phyloP scores from a whole-genome alignment of 2,797 vertebrate species.

The Catharus ustulatus region DNA sequence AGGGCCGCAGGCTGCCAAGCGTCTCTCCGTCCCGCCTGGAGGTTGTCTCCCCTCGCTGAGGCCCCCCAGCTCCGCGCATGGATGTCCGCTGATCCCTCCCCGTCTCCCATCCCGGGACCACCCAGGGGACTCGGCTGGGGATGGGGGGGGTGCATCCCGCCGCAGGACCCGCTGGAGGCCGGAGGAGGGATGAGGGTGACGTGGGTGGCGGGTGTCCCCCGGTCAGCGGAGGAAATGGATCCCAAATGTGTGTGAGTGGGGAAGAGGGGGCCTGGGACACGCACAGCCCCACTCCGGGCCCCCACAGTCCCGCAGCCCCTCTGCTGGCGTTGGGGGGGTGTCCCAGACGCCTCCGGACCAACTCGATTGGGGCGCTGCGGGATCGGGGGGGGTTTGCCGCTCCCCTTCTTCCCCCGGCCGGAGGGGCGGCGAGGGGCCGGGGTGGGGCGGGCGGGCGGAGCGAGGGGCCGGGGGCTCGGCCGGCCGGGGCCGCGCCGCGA shows the following conservation, averaged over 20 bases:
- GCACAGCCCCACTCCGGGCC: not conserved
- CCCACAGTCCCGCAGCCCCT: not conserved
- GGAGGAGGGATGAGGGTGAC: not conserved
- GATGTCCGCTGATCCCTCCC: conserved; percentile 13
- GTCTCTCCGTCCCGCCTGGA: not conserved
- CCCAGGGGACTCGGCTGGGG: conserved; percentile 23
- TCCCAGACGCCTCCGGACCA: not conserved
- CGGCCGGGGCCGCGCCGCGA: not conserved
- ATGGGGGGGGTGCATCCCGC: not conserved
- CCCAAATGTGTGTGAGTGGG: not conserved
- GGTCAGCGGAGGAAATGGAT: conserved; percentile 31
- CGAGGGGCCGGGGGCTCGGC: not conserved
- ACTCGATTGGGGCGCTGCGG: not conserved
- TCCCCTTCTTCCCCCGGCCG: not conserved
- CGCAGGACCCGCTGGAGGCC: not conserved
- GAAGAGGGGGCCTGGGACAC: not conserved
- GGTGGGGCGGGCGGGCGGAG: conserved; percentile 9
- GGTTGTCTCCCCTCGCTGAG: conserved; percentile 8
- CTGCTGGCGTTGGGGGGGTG: no score
- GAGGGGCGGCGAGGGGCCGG: not conserved
- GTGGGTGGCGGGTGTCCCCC: not conserved
- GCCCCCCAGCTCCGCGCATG: conserved; percentile 25
- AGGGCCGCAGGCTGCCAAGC: not conserved
- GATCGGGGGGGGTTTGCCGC: not conserved
- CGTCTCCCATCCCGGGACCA: conserved; percentile 35